Percentiles rank a stretch among this genome's conserved stretches.
These are phyloP conservation scores for Chinchilla lanigera DNA, from an alignment of 2,113 vertebrate species.

Conservation along the genomic window DNA sequence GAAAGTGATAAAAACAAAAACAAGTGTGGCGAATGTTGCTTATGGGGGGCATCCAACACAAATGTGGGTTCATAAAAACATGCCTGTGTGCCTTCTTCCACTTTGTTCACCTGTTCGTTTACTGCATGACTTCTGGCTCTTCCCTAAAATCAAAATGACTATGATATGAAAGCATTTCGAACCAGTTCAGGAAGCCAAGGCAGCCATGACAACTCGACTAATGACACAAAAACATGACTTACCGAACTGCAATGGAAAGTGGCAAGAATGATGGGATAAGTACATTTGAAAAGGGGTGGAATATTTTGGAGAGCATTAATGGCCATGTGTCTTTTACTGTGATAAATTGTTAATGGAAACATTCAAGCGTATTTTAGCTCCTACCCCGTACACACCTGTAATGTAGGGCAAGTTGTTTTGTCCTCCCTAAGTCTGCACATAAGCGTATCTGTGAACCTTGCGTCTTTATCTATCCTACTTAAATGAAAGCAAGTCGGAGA, in stretches of 20 bases:
- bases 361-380: not conserved
- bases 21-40: not conserved
- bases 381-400: not conserved
- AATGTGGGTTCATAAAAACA: not conserved
- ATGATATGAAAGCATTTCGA: not conserved
- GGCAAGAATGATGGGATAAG: not conserved
- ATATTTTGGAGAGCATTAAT: not conserved
- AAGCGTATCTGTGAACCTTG: not conserved
- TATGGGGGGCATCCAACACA: not conserved
- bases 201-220: not conserved
- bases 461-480: not conserved
- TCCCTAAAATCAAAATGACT: not conserved
- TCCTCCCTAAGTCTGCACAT: not conserved
- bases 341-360: not conserved
- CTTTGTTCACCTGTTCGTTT: not conserved
- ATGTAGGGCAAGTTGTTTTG: not conserved
- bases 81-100: too few relatives aligned
- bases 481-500: constrained; percentile 35
- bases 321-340: not conserved
- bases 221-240: not conserved
- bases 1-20: not conserved
- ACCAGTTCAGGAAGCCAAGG: not conserved
- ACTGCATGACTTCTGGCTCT: not conserved
- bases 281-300: not conserved
- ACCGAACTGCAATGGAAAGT: not conserved